Conservation (phyloP, 2,797 vertebrate species). For the Epinephelus malabaricus region DNA sequence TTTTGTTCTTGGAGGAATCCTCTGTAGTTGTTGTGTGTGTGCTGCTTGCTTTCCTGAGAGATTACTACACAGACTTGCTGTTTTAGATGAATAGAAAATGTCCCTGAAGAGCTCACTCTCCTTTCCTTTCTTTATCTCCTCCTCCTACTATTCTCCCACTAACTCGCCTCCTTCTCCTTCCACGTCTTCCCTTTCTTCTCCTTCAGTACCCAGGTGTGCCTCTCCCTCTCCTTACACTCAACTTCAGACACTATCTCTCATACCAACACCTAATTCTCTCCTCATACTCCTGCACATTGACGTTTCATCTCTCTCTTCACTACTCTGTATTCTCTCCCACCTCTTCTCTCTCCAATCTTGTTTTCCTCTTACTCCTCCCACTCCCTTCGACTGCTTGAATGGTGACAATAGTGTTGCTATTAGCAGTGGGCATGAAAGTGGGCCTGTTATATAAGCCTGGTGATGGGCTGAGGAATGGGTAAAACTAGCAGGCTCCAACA, state of each 20-base stretch:
- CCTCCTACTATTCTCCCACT: not conserved
- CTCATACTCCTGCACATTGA: conserved; percentile 24
- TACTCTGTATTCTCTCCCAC: conserved; percentile 31
- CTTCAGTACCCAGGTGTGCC: not conserved
- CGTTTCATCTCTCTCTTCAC: conserved; percentile 34
- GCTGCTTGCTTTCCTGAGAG: conserved; percentile 42
- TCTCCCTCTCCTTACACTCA: conserved; percentile 17
- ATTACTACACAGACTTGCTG: conserved; percentile 37
- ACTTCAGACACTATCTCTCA: conserved; percentile 23
- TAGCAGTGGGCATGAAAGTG: conserved; percentile 68
- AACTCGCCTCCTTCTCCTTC: conserved; percentile 3
- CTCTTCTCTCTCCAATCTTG: conserved; percentile 27
- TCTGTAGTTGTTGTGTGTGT: conserved; percentile 28
- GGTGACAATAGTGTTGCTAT: conserved; percentile 59
- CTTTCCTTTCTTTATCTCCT: conserved; percentile 3
- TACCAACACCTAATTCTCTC: conserved; percentile 17
- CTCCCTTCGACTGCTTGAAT: conserved; percentile 47
- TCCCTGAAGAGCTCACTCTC: conserved; percentile 33
- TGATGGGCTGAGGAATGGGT: conserved; percentile 58
- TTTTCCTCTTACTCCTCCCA: conserved; percentile 39
- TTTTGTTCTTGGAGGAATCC: conserved; percentile 49
- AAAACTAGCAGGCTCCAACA: conserved; percentile 55
- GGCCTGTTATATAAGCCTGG: conserved; percentile 78
- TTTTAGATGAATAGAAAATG: conserved; percentile 54
- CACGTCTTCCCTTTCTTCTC: not conserved